phyloP scores from a whole-genome alignment of 37 sponge, comb jelly and placozoan genomes.

The Theonella swinhoei region DNA sequence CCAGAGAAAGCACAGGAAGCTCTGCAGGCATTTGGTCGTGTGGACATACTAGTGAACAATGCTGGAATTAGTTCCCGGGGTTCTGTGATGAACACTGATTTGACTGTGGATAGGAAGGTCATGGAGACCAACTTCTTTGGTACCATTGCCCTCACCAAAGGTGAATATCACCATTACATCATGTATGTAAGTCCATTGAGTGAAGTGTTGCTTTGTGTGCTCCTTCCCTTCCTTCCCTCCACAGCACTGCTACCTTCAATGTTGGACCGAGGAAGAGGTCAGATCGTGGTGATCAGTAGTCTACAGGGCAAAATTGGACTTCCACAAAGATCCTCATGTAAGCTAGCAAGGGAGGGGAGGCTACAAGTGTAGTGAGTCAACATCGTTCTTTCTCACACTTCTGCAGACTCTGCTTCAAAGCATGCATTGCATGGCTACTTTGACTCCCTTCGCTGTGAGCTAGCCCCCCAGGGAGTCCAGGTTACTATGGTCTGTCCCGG shows the following conservation, averaged over 20 bases:
- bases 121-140: slow-evolving; percentile 92
- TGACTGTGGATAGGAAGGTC: slow-evolving; percentile 56
- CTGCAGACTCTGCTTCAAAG: slow-evolving; percentile 83
- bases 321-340: slow-evolving; percentile 81
- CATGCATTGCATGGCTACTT: slow-evolving; percentile 84
- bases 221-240: not conserved
- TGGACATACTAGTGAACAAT: slow-evolving; percentile 84
- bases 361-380: not conserved
- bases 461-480: slow-evolving; percentile 32
- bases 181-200: too few species aligned
- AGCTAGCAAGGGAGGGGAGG: too few species aligned
- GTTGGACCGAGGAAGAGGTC: slow-evolving; percentile 67
- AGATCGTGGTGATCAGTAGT: slow-evolving; percentile 82
- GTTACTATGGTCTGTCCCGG: slow-evolving; percentile 76
- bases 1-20: slow-evolving; percentile 40
- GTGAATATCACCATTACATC: too few species aligned
- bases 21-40: slow-evolving; percentile 33
- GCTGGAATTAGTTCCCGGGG: slow-evolving; percentile 83
- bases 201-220: too few species aligned
- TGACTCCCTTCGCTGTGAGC: slow-evolving; percentile 72
- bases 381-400: not conserved
- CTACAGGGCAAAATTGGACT: slow-evolving; percentile 84
- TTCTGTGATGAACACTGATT: slow-evolving; percentile 54
- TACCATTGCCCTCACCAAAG: slow-evolving; percentile 75
- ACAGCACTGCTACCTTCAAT: slow-evolving; percentile 79